A percentile compares a stretch with the other conserved stretches of the same genome.
These are phyloP conservation scores for Parapristionchus giblindavisi DNA, from an alignment of 2,888 invertebrate genomes.

Conservation along the genomic window DNA sequence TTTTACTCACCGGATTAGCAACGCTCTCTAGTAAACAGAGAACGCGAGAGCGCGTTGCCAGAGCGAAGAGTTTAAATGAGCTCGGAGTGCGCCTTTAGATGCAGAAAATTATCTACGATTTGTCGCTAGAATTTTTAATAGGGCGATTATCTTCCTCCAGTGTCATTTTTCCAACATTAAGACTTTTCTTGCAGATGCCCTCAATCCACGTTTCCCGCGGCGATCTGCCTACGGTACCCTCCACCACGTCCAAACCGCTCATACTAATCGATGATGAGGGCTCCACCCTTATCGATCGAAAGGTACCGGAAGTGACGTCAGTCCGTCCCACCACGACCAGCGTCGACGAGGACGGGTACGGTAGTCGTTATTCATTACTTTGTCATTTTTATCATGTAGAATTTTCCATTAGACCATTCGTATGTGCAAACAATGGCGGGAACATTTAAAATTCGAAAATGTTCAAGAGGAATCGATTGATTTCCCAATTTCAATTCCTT, in stretches of 20 bases:
- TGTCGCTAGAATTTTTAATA: too few relatives aligned
- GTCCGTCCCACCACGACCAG: slow-evolving; percentile 1
- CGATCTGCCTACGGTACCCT: background rate
- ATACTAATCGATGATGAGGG: slow-evolving; percentile 27
- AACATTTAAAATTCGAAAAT: background rate
- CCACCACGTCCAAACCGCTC: slow-evolving; percentile 1
- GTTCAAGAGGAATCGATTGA: slow-evolving; percentile 29
- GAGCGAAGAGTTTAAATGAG: too few relatives aligned
- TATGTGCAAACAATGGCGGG: too few relatives aligned
- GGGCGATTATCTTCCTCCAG: too few relatives aligned
- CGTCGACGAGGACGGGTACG: slow-evolving; percentile 24
- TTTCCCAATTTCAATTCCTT: too few relatives aligned
- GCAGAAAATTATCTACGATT: too few relatives aligned
- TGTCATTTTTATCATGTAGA: background rate
- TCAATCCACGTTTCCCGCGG: slow-evolving; percentile 17
- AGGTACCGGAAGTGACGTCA: background rate
- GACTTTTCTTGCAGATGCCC: background rate
- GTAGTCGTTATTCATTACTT: background rate
- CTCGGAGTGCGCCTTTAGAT: too few relatives aligned
- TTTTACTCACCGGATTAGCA: too few relatives aligned
- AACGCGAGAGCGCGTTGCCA: too few relatives aligned
- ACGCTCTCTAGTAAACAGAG: too few relatives aligned
- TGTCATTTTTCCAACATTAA: too few relatives aligned
- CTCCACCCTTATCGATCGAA: background rate
- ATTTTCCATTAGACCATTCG: too few relatives aligned